phyloP scores from a whole-genome alignment of 1,140 invertebrate species.

The Episyrphus balteatus region DNA sequence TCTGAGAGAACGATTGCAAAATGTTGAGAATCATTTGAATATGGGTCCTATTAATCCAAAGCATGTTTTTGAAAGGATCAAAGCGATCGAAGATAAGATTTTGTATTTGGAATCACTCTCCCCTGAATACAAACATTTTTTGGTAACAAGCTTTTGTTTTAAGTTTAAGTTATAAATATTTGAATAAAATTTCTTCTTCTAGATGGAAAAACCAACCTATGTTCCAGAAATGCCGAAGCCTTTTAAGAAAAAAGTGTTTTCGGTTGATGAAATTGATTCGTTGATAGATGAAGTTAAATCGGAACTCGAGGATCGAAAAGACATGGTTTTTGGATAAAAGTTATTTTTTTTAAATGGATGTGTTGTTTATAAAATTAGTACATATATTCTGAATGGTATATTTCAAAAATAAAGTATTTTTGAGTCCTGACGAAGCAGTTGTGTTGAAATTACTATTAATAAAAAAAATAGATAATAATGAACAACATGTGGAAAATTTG shows the following conservation, averaged over 20 bases:
- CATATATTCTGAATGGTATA: no score
- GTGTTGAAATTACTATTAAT: no score
- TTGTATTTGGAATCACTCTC: slow-evolving; percentile 54
- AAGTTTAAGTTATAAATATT: no score
- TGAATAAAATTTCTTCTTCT: no score
- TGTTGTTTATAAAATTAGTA: no score
- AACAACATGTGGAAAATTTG: no score
- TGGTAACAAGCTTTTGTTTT: slow-evolving; percentile 33
- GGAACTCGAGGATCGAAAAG: neutral
- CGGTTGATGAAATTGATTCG: neutral
- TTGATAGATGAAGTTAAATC: neutral
- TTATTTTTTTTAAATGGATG: no score
- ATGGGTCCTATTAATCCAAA: slow-evolving; percentile 39
- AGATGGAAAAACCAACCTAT: neutral
- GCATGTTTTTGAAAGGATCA: slow-evolving; percentile 50
- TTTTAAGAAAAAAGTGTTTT: neutral
- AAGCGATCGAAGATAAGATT: slow-evolving; percentile 53
- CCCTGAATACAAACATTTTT: slow-evolving; percentile 56
- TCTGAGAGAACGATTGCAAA: slow-evolving; percentile 46
- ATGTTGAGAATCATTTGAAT: slow-evolving; percentile 44
- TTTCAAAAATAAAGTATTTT: no score
- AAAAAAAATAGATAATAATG: no score
- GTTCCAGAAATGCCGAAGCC: neutral
- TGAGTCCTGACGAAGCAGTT: no score
- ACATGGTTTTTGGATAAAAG: no score